Base-by-base conservation (phyloP, 2,797 vertebrate species). In the Etheostoma nigrum region DNA sequence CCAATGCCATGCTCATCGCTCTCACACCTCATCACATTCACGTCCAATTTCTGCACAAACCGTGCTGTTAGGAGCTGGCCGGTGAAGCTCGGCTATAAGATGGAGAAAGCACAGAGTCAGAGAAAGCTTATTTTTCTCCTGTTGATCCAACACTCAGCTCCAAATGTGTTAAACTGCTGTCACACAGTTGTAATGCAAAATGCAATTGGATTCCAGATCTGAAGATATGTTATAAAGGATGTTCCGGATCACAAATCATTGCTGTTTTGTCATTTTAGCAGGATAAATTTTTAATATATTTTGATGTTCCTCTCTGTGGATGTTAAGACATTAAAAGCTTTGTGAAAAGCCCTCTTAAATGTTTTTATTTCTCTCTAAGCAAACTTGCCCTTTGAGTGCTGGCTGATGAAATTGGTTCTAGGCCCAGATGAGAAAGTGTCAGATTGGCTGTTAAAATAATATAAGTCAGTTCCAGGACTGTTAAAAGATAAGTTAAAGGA, bases 1-100 rank as follows among this genome's bases (percentile, higher is more conserved):
- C 86, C 12, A 57, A 79, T 88, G 89, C 83, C 79, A 86, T 44
- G 75, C 82, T 85, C 84, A 66, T 83, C 76, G 45, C 86, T 83
- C 82, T 85, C 74, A 33, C 89, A 88, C 88, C 87, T 92, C 84
- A 61, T 88, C 85, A 72, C 73, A 5, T 77, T 66, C 76, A 59
- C 54, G 0, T 76, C 63, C 75, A 51, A 18, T 63, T 59, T 19
- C 51, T 11, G 67, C 45, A 18, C 70, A 40, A 5, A 21, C 67
- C 14, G 44, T 19, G 30, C 58, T 44, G 44, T 15, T 13, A 9
- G 33, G 69, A 82, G 68, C 47, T 44, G 76, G 65, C 83, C 70
- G 16, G 11, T 42, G 27, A 36, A 53, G 51, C 44, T 4, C 0
- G 67, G 13, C 57, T 18, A 0, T 21, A 18, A 42, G 44, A 49